These are phyloP conservation scores for Hydrotaea diabolus DNA, from an alignment of 2,888 invertebrate genomes.

Conservation along the genomic window DNA sequence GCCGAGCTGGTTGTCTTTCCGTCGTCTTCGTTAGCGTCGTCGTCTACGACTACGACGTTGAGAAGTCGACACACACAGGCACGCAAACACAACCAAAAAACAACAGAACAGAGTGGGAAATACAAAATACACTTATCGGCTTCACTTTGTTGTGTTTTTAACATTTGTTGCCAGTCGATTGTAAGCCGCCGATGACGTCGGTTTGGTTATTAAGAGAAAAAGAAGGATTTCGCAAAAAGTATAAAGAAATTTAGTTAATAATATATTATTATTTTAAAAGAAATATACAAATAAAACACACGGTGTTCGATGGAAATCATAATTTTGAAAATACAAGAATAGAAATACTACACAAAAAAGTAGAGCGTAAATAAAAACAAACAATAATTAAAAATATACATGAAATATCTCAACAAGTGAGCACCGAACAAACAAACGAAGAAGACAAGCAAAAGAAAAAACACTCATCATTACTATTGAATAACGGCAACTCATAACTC, in stretches of 20 bases:
- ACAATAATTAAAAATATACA: neutral
- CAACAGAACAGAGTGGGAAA: constrained; percentile 41
- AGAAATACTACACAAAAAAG: neutral
- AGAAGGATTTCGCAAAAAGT: constrained; percentile 35
- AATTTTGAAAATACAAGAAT: constrained; percentile 26
- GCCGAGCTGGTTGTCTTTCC: constrained; percentile 37
- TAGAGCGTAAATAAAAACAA: neutral
- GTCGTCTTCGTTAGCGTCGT: constrained; percentile 49
- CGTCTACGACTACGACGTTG: constrained; percentile 5
- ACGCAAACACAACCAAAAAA: constrained; percentile 1
- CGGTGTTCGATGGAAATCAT: neutral
- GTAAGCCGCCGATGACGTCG: constrained; percentile 73
- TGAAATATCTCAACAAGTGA: constrained; percentile 29
- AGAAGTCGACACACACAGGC: constrained; percentile 4
- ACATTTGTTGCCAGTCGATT: constrained; percentile 72
- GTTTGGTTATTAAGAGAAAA: constrained; percentile 65
- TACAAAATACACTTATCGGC: constrained; percentile 65
- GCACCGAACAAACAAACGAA: no score
- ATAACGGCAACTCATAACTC: constrained; percentile 14
- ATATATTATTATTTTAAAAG: constrained; percentile 30
- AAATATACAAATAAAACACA: constrained; percentile 28
- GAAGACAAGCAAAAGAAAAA: neutral
- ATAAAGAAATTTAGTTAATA: constrained; percentile 26
- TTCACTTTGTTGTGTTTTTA: constrained; percentile 72
- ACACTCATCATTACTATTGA: constrained; percentile 7